Evolutionary conservation across 2,888 invertebrate species (phyloP).

Genomic region (Pyrgus malvae): DNA sequence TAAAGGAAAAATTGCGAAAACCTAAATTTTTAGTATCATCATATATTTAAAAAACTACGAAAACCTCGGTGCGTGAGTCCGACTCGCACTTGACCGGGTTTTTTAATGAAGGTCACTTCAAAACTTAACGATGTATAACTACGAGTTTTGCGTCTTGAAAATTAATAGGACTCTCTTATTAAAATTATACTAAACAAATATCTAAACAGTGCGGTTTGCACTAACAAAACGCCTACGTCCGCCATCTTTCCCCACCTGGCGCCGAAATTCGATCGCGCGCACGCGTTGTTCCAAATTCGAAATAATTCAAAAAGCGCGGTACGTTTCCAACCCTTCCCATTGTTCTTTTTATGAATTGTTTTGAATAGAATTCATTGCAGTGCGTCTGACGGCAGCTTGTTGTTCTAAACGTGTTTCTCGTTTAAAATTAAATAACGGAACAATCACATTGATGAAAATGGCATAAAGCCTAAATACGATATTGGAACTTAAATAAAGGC

Average conservation of each 20-base stretch:
- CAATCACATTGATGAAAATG: conserved; percentile 14
- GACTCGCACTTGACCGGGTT: no score
- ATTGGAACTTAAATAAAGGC: no score
- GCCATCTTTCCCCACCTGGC: conserved; percentile 44
- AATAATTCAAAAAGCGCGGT: conserved; percentile 45
- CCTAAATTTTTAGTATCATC: no score
- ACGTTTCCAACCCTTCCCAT: conserved; percentile 38
- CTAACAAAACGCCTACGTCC: conserved; percentile 24
- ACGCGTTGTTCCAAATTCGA: conserved; percentile 46
- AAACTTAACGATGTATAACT: neutral
- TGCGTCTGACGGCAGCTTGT: conserved; percentile 34
- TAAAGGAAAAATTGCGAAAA: no score
- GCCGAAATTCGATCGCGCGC: conserved; percentile 45
- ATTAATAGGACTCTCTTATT: neutral
- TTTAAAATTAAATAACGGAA: conserved; percentile 26
- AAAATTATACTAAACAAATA: neutral
- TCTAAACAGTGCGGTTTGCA: conserved; percentile 12
- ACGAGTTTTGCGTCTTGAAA: neutral
- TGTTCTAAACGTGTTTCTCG: conserved; percentile 26
- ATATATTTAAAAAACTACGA: no score
- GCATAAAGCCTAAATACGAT: conserved; percentile 5
- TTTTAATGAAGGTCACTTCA: neutral
- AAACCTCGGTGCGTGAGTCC: no score
- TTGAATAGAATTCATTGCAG: conserved; percentile 37
- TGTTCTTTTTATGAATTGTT: conserved; percentile 46